These are phyloP conservation scores for Acromyrmex heyeri DNA, from an alignment of 1,140 invertebrate genomes.

Conservation along the genomic window DNA sequence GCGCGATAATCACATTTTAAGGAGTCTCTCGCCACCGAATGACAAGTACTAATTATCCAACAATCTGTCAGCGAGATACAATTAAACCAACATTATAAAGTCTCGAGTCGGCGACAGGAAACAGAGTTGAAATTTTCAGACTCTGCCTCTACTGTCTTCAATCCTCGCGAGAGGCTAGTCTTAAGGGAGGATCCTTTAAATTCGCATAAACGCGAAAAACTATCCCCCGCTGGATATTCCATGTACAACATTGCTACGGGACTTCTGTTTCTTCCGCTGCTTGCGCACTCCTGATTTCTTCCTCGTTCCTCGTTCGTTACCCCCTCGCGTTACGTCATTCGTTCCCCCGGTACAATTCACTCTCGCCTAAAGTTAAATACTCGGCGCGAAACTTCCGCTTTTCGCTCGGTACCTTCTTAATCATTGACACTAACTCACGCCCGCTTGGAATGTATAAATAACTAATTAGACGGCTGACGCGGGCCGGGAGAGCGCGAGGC, in stretches of 20 bases:
- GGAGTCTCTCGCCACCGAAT: slow-evolving; percentile 28
- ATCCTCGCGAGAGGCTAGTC: slow-evolving; percentile 53
- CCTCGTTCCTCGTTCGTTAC: not conserved
- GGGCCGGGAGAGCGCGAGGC: slow-evolving; percentile 49
- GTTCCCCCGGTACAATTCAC: slow-evolving; percentile 52
- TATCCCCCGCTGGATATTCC: slow-evolving; percentile 64
- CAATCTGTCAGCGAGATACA: slow-evolving; percentile 60
- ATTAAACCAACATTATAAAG: slow-evolving; percentile 62
- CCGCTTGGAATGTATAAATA: slow-evolving; percentile 82
- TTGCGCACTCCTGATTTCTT: slow-evolving; percentile 30
- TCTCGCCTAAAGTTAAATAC: slow-evolving; percentile 81
- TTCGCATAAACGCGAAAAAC: slow-evolving; percentile 73
- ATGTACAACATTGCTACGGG: slow-evolving; percentile 65
- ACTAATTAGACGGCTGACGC: slow-evolving; percentile 78
- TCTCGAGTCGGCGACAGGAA: slow-evolving; percentile 30
- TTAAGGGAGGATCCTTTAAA: slow-evolving; percentile 67
- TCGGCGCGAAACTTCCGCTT: slow-evolving; percentile 75
- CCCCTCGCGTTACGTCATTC: not conserved
- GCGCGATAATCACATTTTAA: slow-evolving; percentile 52
- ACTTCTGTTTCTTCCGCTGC: slow-evolving; percentile 35
- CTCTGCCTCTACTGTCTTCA: slow-evolving; percentile 43
- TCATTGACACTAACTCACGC: slow-evolving; percentile 82
- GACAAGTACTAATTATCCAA: slow-evolving; percentile 59
- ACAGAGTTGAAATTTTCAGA: slow-evolving; percentile 54
- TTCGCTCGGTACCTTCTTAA: slow-evolving; percentile 72